Evolutionary conservation across 2,888 invertebrate genomes (phyloP), one percentile per base, ranked within the genome.

Genomic region (Diadegma fenestrale): DNA sequence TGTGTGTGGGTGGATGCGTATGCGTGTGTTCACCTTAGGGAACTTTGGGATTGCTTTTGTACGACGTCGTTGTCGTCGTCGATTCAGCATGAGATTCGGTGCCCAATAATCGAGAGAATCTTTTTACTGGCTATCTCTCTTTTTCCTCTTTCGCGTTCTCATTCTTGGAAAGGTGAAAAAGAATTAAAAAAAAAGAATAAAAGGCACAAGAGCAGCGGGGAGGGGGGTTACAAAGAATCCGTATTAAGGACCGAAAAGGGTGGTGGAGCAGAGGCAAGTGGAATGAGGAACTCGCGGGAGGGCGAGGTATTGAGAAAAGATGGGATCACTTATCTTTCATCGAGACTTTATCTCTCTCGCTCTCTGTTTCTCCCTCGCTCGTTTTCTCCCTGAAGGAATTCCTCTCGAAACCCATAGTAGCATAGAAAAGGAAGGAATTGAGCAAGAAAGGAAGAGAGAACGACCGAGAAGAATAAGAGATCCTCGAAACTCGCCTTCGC

Each of bases 261-360:
- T 43, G 64, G 43, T 33, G 58, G 43, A 66, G 66, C 10, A 43
- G 54, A 33, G 68, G 64, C 45, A 26, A 63, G 61, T 80, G 54
- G 86, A 51, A 81, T 71, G 83, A 84, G 81, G 72, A 78, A 80
- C 83, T 68, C 58, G 37, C 17, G 10, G 63, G 73, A 26, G 58
- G 66, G 61, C 22, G 80, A 77, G 80, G 82, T 86, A 86, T 87
- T 61, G 84, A 87, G 86, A 86, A 86, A 88, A 84, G 87, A 88
- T 86, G 90, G 89, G 89, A 88, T 90, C 89, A 88, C 90, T 90
- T 90, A 90, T 90, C 89, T 88, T 88, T 89, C 89, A 89, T 90
- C 89, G 85, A 84, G 84, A 82, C 82, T 82, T 73, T 85, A 82
- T 84, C 76, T 80, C 76, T 84, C 63, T 75, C 71, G 48, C 19